Conservation (phyloP, 1,140 invertebrate species). For the Eurosta solidaginis region DNA sequence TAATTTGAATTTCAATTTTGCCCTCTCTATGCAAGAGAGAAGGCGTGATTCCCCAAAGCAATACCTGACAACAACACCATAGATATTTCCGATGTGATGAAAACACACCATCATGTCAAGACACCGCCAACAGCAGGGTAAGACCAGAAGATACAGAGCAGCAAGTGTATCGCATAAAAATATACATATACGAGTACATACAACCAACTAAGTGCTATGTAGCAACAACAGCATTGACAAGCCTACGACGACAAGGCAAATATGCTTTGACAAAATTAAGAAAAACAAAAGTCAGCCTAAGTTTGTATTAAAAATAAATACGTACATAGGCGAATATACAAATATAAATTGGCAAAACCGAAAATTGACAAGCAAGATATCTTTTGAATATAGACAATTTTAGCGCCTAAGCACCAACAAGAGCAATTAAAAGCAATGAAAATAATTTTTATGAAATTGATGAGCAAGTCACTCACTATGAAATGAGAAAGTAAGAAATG, state of each 20-base stretch:
- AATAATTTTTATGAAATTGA: too few relatives aligned
- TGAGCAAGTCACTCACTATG: neutral
- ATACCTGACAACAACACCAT: neutral
- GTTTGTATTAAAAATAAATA: neutral
- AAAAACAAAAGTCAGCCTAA: constrained; percentile 17
- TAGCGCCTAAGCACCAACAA: too few relatives aligned
- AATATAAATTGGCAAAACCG: constrained; percentile 5
- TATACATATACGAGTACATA: too few relatives aligned
- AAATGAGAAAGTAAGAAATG: neutral
- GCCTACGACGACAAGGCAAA: neutral
- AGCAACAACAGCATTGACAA: neutral
- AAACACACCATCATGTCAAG: neutral
- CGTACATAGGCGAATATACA: too few relatives aligned
- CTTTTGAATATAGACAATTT: neutral
- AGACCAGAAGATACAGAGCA: neutral
- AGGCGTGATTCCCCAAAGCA: neutral
- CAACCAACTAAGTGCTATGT: too few relatives aligned
- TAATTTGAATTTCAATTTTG: too few relatives aligned
- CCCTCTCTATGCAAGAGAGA: too few relatives aligned
- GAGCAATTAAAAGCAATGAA: too few relatives aligned
- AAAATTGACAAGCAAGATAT: neutral
- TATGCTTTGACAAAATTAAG: constrained; percentile 11
- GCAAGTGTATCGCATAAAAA: neutral
- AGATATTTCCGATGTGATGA: neutral
- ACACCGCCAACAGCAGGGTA: neutral